A percentile compares a stretch with the other conserved stretches of the same genome.
phyloP scores from a whole-genome alignment of 37 sponge, comb jelly and placozoan genomes.

The Cladorhizidae sp. region DNA sequence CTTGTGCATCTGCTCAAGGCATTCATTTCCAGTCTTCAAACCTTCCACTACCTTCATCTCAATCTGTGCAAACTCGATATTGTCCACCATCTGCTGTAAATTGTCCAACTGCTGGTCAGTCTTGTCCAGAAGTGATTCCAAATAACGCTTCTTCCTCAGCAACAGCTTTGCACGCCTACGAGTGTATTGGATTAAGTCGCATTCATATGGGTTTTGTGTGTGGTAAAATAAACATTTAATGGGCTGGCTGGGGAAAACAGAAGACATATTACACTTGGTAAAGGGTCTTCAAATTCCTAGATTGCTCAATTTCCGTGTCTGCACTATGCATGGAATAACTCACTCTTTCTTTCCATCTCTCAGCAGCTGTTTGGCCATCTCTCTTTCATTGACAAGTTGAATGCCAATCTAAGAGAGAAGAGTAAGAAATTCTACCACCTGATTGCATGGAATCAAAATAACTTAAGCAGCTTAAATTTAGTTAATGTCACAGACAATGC shows the following conservation, averaged over 20 bases:
- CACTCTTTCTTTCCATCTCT: constrained; percentile 95
- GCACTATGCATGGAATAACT: constrained; percentile 13
- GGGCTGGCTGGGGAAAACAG: too few relatives aligned
- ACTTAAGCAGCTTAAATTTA: too few relatives aligned
- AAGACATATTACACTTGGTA: too few relatives aligned
- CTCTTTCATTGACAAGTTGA: constrained; percentile 87
- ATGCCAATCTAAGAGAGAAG: constrained; percentile 37
- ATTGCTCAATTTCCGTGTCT: too few relatives aligned
- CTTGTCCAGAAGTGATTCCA: constrained; percentile 88
- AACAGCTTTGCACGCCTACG: constrained; percentile 84
- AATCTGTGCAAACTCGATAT: constrained; percentile 95
- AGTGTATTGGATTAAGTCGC: too few relatives aligned
- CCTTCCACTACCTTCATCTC: constrained; percentile 97
- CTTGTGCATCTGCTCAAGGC: constrained; percentile 88
- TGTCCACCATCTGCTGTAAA: constrained; percentile 91
- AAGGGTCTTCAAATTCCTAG: too few relatives aligned
- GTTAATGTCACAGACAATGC: too few relatives aligned
- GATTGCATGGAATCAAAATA: too few relatives aligned
- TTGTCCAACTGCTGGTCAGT: constrained; percentile 95
- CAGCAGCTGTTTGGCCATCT: constrained; percentile 84
- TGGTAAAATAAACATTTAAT: too few relatives aligned
- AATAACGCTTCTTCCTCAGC: constrained; percentile 95
- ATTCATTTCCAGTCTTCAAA: constrained; percentile 90
- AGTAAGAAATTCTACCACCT: too few relatives aligned
- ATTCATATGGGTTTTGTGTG: too few relatives aligned